Percentiles rank a stretch among this genome's conserved stretches.
These are phyloP conservation scores for Eupsittula cactorum DNA, from an alignment of 2,113 vertebrate species.

Conservation along the genomic window DNA sequence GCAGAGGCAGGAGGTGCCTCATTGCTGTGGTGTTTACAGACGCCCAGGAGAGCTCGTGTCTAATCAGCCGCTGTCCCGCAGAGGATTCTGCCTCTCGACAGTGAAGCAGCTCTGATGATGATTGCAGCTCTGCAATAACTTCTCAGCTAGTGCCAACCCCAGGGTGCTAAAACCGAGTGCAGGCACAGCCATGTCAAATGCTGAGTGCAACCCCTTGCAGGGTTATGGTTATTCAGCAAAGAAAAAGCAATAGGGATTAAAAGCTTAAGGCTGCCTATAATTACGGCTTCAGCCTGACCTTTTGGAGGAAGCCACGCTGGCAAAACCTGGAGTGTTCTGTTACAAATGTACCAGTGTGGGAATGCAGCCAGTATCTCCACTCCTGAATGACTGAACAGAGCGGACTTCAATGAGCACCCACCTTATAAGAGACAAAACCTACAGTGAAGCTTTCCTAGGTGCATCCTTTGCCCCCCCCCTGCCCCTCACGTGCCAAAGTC, in stretches of 20 bases:
- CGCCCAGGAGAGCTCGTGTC: neutral
- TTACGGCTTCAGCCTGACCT: neutral
- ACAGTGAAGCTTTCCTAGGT: neutral
- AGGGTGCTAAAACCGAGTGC: neutral
- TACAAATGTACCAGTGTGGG: neutral
- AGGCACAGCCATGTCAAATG: neutral
- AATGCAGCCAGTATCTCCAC: neutral
- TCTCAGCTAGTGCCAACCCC: neutral
- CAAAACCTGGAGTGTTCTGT: neutral
- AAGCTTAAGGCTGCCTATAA: neutral
- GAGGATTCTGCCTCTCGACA: neutral
- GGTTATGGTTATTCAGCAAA: neutral
- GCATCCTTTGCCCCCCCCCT: neutral
- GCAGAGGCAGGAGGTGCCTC: neutral
- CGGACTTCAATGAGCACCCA: neutral
- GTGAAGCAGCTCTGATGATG: conserved; percentile 1
- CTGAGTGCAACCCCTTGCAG: neutral
- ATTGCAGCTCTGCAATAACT: neutral
- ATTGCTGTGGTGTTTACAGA: neutral
- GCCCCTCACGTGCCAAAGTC: neutral
- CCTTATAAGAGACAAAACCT: neutral
- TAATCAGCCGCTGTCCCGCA: conserved; percentile 15
- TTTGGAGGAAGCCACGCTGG: neutral
- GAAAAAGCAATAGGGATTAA: neutral
- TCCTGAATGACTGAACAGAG: neutral